Evolutionary conservation across 2,888 invertebrate genomes (phyloP), one percentile per base, ranked within the genome.

Genomic region (Flexamia atlantica): DNA sequence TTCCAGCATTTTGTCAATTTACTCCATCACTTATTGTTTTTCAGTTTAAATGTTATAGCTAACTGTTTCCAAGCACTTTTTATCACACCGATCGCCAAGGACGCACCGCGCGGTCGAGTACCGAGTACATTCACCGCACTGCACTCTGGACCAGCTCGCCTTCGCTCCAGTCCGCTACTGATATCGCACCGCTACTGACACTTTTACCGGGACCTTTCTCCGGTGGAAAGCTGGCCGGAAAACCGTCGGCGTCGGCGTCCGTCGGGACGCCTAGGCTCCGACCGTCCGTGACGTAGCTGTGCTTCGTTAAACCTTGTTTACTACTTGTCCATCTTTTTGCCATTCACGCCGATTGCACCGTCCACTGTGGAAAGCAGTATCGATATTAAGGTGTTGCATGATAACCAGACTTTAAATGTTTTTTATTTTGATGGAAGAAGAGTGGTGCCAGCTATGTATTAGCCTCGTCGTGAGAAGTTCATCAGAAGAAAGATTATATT

Each of bases 191-290:
- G 20, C 70, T 70, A 70, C 76, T 25, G 50, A 76, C 76, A 76
- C 76, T 76, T 76, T 76, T 76, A 76, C 76, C 76, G 17, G 17
- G 50, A 20, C 76, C 76, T 76, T 76, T 76, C 76, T 76, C 76
- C 23, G 50, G 76, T 40, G 76, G 76, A 76, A 76, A 76, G 76
- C 76, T 76, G 76, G 81, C 82, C 82, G 82, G 82, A 82, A 81
- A 81, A 82, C 82, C 70, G 53, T 12, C 82, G 50, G 72, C 42
- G n/a, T n/a, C n/a, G n/a, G n/a, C n/a, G n/a, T n/a, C n/a, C n/a
- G n/a, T n/a, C 28, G 82, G 7, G 42, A 50, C 76, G 25, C 5
- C n/a, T 46, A 0, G 50, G 28, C 76, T 9, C 25, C 76, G 76
- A 76, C 50, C 42, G 76, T 4, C 46, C 50, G 76, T 10, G 50